Evolutionary conservation across 1,140 invertebrate genomes (phyloP).

Genomic region (Atta cephalotes): DNA sequence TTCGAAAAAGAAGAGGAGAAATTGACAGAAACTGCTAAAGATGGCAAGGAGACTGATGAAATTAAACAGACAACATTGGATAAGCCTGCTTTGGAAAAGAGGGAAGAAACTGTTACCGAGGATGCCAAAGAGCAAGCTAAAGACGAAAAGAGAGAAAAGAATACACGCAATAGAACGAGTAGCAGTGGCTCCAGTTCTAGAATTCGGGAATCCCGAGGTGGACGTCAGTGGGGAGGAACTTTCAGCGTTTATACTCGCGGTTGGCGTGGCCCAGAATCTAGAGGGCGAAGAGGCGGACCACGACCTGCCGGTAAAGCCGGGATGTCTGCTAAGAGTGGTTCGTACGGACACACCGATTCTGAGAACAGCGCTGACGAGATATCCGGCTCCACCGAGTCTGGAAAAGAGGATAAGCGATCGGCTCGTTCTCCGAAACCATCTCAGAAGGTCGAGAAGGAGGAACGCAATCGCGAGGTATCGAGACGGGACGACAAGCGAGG

Average conservation of each 20-base stretch:
- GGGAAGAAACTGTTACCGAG: slow-evolving; percentile 79
- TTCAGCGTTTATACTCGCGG: slow-evolving; percentile 81
- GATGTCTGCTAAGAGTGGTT: slow-evolving; percentile 82
- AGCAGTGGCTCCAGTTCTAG: slow-evolving; percentile 77
- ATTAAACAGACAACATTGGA: slow-evolving; percentile 83
- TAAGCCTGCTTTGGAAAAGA: slow-evolving; percentile 81
- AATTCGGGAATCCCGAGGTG: slow-evolving; percentile 75
- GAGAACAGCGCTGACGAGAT: slow-evolving; percentile 88
- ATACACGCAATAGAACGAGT: slow-evolving; percentile 79
- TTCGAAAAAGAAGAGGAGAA: slow-evolving; percentile 85
- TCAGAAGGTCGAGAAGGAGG: slow-evolving; percentile 88
- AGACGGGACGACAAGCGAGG: slow-evolving; percentile 82
- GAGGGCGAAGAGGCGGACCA: slow-evolving; percentile 81
- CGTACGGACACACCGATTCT: slow-evolving; percentile 87
- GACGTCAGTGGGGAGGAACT: slow-evolving; percentile 79
- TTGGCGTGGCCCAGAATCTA: slow-evolving; percentile 81
- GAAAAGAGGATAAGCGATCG: slow-evolving; percentile 85
- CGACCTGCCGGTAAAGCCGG: slow-evolving; percentile 77
- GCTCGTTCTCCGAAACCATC: slow-evolving; percentile 84
- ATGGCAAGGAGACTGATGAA: slow-evolving; percentile 76
- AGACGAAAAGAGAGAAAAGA: slow-evolving; percentile 84
- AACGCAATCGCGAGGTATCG: slow-evolving; percentile 86
- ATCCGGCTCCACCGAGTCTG: slow-evolving; percentile 85
- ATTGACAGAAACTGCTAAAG: slow-evolving; percentile 75
- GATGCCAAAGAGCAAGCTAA: slow-evolving; percentile 80